phyloP scores from a whole-genome alignment of 2,888 invertebrate genomes.

The Altica lythri region DNA sequence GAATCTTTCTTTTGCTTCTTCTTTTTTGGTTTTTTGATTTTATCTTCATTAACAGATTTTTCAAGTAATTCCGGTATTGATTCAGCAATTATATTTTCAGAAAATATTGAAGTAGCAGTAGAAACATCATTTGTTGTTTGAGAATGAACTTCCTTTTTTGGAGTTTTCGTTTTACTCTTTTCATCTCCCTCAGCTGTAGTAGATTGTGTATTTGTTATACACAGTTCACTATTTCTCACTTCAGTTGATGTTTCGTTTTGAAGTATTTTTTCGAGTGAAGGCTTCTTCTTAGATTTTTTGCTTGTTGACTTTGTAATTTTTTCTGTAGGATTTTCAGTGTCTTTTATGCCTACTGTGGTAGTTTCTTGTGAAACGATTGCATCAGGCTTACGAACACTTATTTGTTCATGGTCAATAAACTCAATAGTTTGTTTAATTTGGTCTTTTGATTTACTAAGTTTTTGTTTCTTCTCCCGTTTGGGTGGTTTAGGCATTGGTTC shows the following conservation, averaged over 20 bases:
- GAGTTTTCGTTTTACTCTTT: too few species aligned
- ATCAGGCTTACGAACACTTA: not conserved
- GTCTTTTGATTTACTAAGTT: conserved; percentile 7
- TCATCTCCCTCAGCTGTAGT: too few species aligned
- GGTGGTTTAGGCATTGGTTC: conserved; percentile 13
- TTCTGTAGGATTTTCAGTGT: not conserved
- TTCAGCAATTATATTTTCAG: too few species aligned
- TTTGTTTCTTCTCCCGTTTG: conserved; percentile 38
- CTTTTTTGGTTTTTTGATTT: conserved; percentile 31
- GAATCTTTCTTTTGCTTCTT: conserved; percentile 21
- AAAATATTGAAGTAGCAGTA: too few species aligned
- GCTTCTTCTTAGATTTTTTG: conserved; percentile 8
- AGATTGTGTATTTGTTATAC: too few species aligned
- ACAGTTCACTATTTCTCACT: not conserved
- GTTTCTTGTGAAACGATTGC: not conserved
- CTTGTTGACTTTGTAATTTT: not conserved
- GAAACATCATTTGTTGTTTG: too few species aligned
- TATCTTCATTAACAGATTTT: conserved; percentile 1
- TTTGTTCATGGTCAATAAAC: not conserved
- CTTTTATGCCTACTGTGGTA: not conserved
- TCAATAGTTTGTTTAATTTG: conserved; percentile 1
- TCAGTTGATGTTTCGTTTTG: not conserved
- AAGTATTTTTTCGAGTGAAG: too few species aligned
- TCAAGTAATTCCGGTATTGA: not conserved
- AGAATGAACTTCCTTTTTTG: too few species aligned